A percentile compares a stretch with the other conserved stretches of the same genome.
These are phyloP conservation scores for Tetragonula clypearis DNA, from an alignment of 1,140 invertebrate species.

Conservation along the genomic window DNA sequence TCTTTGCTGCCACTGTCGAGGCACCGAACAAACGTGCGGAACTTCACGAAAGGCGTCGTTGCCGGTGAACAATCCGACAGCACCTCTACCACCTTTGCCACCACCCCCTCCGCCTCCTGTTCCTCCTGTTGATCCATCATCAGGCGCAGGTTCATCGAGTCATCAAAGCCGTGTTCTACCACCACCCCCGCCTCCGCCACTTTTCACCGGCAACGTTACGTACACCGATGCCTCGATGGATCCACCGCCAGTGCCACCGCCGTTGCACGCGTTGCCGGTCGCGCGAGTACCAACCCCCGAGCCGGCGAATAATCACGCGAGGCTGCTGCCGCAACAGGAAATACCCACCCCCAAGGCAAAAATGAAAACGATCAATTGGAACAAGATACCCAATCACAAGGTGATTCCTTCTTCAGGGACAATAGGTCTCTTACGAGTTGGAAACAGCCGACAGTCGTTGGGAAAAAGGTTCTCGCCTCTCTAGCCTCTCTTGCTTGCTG, in stretches of 20 bases:
- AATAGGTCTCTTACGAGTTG: too few species aligned
- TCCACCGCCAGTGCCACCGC: conserved; percentile 76
- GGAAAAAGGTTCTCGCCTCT: too few species aligned
- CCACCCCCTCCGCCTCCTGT: conserved; percentile 72
- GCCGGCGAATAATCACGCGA: conserved; percentile 76
- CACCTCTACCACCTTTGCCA: conserved; percentile 75
- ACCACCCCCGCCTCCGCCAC: conserved; percentile 78
- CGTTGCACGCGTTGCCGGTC: conserved; percentile 75
- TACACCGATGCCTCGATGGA: conserved; percentile 73
- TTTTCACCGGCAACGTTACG: conserved; percentile 75
- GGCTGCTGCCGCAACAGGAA: conserved; percentile 90
- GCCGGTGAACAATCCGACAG: conserved; percentile 60
- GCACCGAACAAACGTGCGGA: conserved; percentile 74
- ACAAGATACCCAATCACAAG: conserved; percentile 94
- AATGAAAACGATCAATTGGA: conserved; percentile 98
- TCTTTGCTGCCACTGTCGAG: conserved; percentile 81
- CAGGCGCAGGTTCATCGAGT: conserved; percentile 73
- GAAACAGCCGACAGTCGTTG: too few species aligned
- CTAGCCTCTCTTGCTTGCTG: too few species aligned
- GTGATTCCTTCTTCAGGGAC: conserved; percentile 56
- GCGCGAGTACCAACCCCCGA: conserved; percentile 75
- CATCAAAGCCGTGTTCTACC: conserved; percentile 73
- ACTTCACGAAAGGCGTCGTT: conserved; percentile 76
- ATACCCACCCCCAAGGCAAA: conserved; percentile 94
- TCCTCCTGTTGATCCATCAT: conserved; percentile 73